Base-by-base conservation (phyloP, 92 coral and sea anemone species). In the Parazoanthus darwini region DNA sequence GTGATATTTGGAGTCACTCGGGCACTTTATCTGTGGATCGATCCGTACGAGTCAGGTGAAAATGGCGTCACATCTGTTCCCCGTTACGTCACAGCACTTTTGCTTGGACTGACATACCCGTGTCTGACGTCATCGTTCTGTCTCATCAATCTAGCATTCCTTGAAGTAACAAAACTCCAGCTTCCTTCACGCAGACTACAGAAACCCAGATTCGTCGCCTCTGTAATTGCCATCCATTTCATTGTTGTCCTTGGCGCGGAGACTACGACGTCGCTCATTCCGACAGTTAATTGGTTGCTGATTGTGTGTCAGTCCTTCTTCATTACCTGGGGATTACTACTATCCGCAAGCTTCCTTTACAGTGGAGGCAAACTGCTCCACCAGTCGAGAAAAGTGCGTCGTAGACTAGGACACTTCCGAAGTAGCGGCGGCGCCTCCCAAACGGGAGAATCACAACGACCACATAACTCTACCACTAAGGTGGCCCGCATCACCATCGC, bases 51-150 rank as follows among this genome's bases (percentile, higher is more conserved):
- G 59, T 90, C 96, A 44, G 92, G 89, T 26, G 94, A 93, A 42
- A 89, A 96, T 73, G 92, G 96, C 65, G 89, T 95, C 50, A 77
- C 88, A 0, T 67, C 91, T 29, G 35, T 90, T 25, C 93, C 92
- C 38, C 11, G 71, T 22, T 82, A 93, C 91, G 33, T 90, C 68
- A n/a, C 88, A 3, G 72, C 88, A 26, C 54, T 92, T 13, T 89
- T 96, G 16, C 93, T 94, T 78, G 97, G 97, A 29, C 85, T 96
- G 74, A 96, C 97, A 59, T 96, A 88, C 86, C 98, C 98, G 20
- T 96, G 98, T 59, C 90, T 96, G 43, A 94, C 95, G 6, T 93
- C 97, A 22, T 91, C 97, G 37, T 96, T 96, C 90, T 93, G 97
- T 54, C 82, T 96, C 48, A 87, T 96, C 58, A 96, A 96, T 79